Evolutionary conservation across 2,888 invertebrate species (phyloP), one percentile per base, ranked within the genome.

Genomic region (Pandemis cinnamomeana): DNA sequence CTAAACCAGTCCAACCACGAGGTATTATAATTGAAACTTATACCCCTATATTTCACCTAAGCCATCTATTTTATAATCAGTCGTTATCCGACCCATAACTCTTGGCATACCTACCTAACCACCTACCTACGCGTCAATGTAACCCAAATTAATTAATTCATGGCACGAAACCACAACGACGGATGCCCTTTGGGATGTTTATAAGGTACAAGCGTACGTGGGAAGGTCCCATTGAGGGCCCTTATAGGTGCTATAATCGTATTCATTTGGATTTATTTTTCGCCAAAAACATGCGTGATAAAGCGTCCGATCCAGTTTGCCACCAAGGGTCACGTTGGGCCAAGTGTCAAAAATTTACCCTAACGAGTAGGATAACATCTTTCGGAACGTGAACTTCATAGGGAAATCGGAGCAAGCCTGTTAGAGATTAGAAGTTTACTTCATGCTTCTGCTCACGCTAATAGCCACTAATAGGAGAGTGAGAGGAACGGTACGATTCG

Each of bases 131-230:
- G 62, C 76, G 77, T 81, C 82, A 82, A 77, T 79, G 80, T 78
- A 63, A 48, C 63, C 75, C 36, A n/a, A 48, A 71, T 76, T 80
- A 83, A 83, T 83, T 83, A 82, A 83, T 83, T 82, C 82, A 77
- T 44, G 41, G 76, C 83, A 83, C 82, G 82, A 76, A 72, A 63
- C 48, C 74, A 61, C 58, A 58, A 58, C 80, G 80, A 71, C 61
- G 71, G 71, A 67, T 71, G 71, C 71, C 67, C 67, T 62, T 15
- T 41, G 71, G 72, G 72, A 67, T 51, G 42, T 71, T 67, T 71
- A 61, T 71, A 61, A 67, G 71, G 71, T 60, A 60, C 42, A 62
- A 41, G 42, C n/a, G 70, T 62, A 70, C 63, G 63, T 64, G 63
- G 64, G 13, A 61, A 13, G 61, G 13, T 51, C 67, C 51, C 27